Evolutionary conservation across 2,888 invertebrate species (phyloP).

Genomic region (Biston betularia): DNA sequence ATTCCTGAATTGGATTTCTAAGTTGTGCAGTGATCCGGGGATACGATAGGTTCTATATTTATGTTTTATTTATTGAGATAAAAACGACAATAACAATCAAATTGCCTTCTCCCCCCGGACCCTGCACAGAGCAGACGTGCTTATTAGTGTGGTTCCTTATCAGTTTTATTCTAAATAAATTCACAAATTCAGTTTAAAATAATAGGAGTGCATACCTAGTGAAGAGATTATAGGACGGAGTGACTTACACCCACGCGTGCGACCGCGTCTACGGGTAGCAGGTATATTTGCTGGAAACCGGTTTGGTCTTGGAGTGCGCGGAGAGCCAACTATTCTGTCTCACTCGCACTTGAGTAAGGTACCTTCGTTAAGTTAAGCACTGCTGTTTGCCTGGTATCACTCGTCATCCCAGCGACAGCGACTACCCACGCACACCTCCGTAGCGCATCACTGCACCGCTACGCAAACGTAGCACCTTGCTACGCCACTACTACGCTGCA

Average conservation of each 20-base stretch:
- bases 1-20: too few relatives aligned
- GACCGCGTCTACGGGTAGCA: background rate
- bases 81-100: too few relatives aligned
- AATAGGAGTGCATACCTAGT: background rate
- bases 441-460: background rate
- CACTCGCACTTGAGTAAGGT: too few relatives aligned
- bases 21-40: too few relatives aligned
- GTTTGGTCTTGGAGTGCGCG: too few relatives aligned
- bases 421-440: background rate
- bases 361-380: background rate
- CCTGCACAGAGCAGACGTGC: background rate
- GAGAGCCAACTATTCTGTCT: too few relatives aligned
- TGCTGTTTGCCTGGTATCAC: background rate
- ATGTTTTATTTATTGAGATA: too few relatives aligned
- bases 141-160: background rate
- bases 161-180: background rate
- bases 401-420: too few relatives aligned
- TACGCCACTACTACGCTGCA: background rate
- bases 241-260: too few relatives aligned
- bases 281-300: background rate
- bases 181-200: background rate
- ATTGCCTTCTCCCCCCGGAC: conserved; percentile 2
- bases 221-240: background rate
- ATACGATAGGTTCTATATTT: too few relatives aligned
- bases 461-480: background rate